These are phyloP conservation scores for Pyrrhosoma nymphula DNA, from an alignment of 2,888 invertebrate genomes.

Conservation along the genomic window DNA sequence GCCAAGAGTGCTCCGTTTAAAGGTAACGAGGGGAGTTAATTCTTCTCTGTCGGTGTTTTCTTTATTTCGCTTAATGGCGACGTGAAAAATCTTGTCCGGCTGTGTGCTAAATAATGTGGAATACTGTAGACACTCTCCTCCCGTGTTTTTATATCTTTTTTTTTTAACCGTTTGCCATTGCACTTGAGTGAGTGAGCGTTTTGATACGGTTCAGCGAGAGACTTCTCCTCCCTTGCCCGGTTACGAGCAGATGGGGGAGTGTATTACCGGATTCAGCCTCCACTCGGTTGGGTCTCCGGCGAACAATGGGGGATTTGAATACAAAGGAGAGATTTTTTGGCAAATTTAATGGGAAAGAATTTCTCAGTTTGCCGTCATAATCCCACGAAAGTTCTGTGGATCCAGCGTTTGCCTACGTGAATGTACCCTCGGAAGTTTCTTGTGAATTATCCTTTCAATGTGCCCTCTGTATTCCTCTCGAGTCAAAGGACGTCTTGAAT, in stretches of 20 bases:
- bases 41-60: background rate
- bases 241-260: slow-evolving; percentile 1
- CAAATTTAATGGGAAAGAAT: slow-evolving; percentile 31
- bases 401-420: background rate
- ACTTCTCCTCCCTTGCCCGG: background rate
- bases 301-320: slow-evolving; percentile 36
- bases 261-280: background rate
- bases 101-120: background rate
- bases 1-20: background rate
- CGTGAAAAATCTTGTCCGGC: background rate
- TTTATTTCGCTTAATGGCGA: background rate
- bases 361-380: slow-evolving; percentile 39
- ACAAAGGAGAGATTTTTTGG: slow-evolving; percentile 2
- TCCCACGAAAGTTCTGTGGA: background rate
- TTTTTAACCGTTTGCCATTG: background rate
- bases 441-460: background rate
- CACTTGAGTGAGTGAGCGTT: background rate
- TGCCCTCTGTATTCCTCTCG: background rate
- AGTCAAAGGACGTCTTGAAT: background rate
- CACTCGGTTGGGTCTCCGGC: background rate
- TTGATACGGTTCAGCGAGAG: slow-evolving; percentile 28
- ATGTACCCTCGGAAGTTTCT: background rate
- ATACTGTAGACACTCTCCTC: background rate
- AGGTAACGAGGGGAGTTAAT: background rate
- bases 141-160: background rate